Evolutionary conservation across 2,888 invertebrate genomes (phyloP).

Genomic region (Onthophagus sagittarius): DNA sequence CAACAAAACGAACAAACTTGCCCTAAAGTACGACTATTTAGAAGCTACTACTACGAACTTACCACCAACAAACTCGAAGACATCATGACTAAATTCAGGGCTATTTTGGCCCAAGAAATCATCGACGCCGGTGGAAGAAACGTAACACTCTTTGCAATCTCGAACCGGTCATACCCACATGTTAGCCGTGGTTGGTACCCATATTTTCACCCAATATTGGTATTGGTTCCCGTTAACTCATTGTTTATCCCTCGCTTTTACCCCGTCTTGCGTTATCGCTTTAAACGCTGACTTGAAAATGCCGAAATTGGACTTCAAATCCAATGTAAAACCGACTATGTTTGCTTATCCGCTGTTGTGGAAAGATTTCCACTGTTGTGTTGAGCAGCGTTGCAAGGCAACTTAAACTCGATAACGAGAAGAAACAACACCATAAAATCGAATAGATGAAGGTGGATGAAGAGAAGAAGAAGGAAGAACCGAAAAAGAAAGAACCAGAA

Average conservation of each 20-base stretch:
- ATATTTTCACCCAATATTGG: conserved; percentile 99
- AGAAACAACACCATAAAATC: conserved; percentile 40
- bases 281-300: conserved; percentile 90
- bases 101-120: conserved; percentile 89
- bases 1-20: conserved; percentile 96
- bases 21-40: conserved; percentile 92
- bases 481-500: conserved; percentile 79
- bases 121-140: conserved; percentile 90
- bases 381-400: conserved; percentile 94
- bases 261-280: conserved; percentile 92
- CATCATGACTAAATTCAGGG: conserved; percentile 99
- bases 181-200: conserved; percentile 93
- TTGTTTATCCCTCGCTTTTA: conserved; percentile 92
- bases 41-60: conserved; percentile 92
- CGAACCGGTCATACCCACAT: conserved; percentile 97
- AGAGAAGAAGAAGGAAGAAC: conserved; percentile 52
- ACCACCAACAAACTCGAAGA: conserved; percentile 99
- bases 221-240: conserved; percentile 99
- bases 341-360: conserved; percentile 96
- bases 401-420: conserved; percentile 77
- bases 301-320: conserved; percentile 89
- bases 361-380: conserved; percentile 97
- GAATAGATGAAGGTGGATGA: conserved; percentile 78
- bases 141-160: conserved; percentile 92
- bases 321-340: conserved; percentile 88